Evolutionary conservation across 2,113 vertebrate genomes (phyloP).

Genomic region (Damaliscus lunatus): DNA sequence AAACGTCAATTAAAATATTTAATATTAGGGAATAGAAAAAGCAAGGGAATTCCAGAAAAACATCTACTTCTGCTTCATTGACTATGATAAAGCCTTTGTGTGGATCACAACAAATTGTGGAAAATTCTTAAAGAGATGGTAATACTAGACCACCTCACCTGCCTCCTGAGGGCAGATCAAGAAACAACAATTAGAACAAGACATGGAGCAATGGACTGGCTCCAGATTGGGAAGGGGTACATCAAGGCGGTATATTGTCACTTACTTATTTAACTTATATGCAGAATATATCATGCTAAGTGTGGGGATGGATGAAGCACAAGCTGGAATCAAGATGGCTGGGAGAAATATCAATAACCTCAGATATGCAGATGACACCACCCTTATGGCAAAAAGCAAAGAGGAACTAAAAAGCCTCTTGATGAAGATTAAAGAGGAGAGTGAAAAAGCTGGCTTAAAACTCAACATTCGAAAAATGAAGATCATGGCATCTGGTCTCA

Average conservation of each 20-base stretch:
- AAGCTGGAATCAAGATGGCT: background rate
- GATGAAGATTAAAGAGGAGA: background rate
- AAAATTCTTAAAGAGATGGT: background rate
- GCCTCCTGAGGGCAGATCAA: background rate
- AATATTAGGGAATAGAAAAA: background rate
- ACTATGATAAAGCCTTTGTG: background rate
- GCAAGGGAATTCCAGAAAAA: background rate
- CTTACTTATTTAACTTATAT: background rate
- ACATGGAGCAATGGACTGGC: background rate
- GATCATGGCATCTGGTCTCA: background rate
- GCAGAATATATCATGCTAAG: background rate
- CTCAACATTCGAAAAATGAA: background rate
- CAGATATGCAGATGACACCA: background rate
- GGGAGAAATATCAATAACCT: background rate
- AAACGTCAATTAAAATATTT: background rate
- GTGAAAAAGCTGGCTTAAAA: background rate
- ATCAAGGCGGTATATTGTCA: background rate
- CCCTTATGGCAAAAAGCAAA: background rate
- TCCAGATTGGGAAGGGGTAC: background rate
- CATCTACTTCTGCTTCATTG: background rate
- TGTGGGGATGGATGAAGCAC: background rate
- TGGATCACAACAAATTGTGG: background rate
- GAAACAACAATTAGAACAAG: background rate
- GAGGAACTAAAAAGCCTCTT: background rate
- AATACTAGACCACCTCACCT: background rate